Conservation (phyloP, 2,797 vertebrate genomes). For the Sorex maritimensis region DNA sequence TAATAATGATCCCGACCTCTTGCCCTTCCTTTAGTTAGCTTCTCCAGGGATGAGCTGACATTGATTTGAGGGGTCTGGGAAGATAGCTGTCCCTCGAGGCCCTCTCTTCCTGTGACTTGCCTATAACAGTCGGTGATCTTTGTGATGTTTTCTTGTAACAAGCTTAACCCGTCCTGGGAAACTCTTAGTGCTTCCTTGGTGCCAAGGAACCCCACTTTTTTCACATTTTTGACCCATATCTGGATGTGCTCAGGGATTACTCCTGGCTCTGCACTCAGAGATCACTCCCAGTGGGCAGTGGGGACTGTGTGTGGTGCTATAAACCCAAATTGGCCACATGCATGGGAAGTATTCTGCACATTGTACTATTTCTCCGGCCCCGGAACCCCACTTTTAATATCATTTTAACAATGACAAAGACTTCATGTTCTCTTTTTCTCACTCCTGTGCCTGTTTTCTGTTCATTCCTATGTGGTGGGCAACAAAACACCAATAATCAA, state of each 20-base stretch:
- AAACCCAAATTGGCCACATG: no score
- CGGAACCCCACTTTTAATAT: neutral
- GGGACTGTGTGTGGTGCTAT: no score
- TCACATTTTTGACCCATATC: no score
- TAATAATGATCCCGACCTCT: neutral
- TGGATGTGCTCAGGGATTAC: no score
- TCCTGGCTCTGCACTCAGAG: no score
- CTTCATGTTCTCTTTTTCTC: conserved; percentile 24
- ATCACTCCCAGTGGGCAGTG: no score
- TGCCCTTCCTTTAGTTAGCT: neutral
- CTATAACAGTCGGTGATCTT: neutral
- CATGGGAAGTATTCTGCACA: neutral
- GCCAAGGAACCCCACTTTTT: neutral
- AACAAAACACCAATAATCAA: neutral
- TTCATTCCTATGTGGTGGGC: neutral
- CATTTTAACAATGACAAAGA: neutral
- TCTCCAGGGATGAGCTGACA: neutral
- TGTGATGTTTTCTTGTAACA: neutral
- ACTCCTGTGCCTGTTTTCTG: neutral
- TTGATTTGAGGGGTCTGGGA: neutral
- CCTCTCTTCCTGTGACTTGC: neutral
- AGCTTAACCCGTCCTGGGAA: neutral
- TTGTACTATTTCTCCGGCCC: no score
- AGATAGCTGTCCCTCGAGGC: neutral
- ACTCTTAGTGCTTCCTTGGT: no score